A percentile compares a stretch with the other conserved stretches of the same genome.
These are phyloP conservation scores for Margaritifera margaritifera DNA, from an alignment of 2,888 invertebrate genomes.

Conservation along the genomic window DNA sequence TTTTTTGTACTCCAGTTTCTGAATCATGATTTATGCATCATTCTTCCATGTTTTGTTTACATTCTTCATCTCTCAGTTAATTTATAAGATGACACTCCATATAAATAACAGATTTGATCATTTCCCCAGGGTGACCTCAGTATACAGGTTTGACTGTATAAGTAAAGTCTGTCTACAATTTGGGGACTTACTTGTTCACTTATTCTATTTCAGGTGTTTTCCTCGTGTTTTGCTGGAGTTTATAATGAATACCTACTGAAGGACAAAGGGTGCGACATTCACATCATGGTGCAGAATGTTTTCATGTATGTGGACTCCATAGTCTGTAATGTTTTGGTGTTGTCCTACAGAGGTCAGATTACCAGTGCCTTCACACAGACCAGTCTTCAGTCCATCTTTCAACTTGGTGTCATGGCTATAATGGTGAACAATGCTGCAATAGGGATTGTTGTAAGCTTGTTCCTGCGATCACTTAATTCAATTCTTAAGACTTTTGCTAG, in stretches of 20 bases:
- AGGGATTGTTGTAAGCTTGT: conserved; percentile 94
- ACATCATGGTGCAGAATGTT: conserved; percentile 93
- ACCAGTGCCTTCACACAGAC: conserved; percentile 78
- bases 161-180: no score
- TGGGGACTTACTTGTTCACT: no score
- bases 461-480: conserved; percentile 92
- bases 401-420: conserved; percentile 82
- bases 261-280: conserved; percentile 86
- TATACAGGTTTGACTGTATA: no score
- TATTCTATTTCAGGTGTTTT: conserved; percentile 82
- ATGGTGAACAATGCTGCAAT: conserved; percentile 91
- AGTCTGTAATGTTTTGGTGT: conserved; percentile 86
- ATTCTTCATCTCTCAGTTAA: no score
- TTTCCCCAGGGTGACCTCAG: no score
- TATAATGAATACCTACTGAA: conserved; percentile 96
- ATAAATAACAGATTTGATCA: no score
- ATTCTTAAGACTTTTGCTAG: conserved; percentile 97
- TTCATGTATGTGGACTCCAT: conserved; percentile 97
- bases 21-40: no score
- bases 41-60: no score
- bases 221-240: conserved; percentile 94
- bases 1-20: no score
- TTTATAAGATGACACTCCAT: no score
- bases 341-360: conserved; percentile 81
- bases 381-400: conserved; percentile 64